Evolutionary conservation across 2,113 vertebrate species (phyloP).

Genomic region (Stictonetta naevosa): DNA sequence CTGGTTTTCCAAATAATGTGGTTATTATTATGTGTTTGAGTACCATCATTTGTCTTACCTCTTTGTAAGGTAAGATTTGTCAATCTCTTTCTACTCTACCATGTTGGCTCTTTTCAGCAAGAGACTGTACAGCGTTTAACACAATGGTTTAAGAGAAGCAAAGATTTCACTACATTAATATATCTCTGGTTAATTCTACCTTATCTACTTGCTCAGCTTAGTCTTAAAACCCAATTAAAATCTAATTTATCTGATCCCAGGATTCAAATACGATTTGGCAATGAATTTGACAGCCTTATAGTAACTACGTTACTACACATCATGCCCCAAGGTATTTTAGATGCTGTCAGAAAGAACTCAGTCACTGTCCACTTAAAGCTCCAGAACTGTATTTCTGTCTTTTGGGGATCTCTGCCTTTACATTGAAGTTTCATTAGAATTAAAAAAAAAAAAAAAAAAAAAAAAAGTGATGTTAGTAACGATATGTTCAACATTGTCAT

Average conservation of each 20-base stretch:
- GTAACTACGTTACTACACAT: conserved; percentile 63
- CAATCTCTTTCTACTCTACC: conserved; percentile 68
- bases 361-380: conserved; percentile 32
- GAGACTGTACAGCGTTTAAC: conserved; percentile 52
- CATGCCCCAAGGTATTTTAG: conserved; percentile 61
- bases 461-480: not conserved
- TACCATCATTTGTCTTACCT: conserved; percentile 60
- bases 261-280: conserved; percentile 73
- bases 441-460: not conserved
- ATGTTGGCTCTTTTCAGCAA: conserved; percentile 37
- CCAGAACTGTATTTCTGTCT: not conserved
- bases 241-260: conserved; percentile 83
- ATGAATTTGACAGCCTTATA: conserved; percentile 62
- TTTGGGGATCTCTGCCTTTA: not conserved
- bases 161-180: conserved; percentile 81
- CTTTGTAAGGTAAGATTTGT: not conserved
- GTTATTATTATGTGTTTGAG: not conserved
- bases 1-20: conserved; percentile 56
- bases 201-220: conserved; percentile 81
- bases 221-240: conserved; percentile 88
- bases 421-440: not conserved
- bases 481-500: not conserved
- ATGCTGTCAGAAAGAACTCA: conserved; percentile 33
- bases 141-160: conserved; percentile 67
- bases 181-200: conserved; percentile 82